phyloP scores from a whole-genome alignment of 2,888 invertebrate species.

The Achlya flavicornis region DNA sequence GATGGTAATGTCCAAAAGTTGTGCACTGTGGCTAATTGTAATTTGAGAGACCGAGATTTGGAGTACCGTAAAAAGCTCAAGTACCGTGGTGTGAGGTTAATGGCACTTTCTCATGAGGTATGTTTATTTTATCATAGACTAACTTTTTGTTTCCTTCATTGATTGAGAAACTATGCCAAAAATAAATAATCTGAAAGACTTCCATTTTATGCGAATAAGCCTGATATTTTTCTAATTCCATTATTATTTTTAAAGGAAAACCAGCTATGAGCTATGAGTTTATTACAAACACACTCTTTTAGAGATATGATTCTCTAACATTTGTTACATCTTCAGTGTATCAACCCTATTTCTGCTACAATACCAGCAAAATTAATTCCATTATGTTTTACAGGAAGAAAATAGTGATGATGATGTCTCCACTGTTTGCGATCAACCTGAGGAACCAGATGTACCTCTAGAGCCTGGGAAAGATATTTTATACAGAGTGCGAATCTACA shows the following conservation, averaged over 20 bases:
- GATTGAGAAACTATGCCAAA: no score
- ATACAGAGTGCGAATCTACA: conserved; percentile 62
- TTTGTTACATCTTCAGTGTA: no score
- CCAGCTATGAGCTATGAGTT: no score
- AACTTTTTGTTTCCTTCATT: neutral
- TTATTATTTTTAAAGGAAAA: no score
- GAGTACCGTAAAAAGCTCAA: conserved; percentile 55
- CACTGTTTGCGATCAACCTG: conserved; percentile 18
- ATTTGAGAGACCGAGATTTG: conserved; percentile 45
- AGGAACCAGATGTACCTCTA: conserved; percentile 31
- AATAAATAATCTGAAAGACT: no score
- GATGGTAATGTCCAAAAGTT: conserved; percentile 37
- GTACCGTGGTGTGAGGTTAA: conserved; percentile 57
- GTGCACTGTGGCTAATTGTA: conserved; percentile 48
- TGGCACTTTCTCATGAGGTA: conserved; percentile 19
- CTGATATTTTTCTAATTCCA: no score
- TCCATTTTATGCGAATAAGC: no score
- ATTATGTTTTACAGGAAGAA: neutral
- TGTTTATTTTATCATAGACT: neutral
- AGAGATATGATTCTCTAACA: no score
- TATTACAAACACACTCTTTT: no score
- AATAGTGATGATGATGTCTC: conserved; percentile 18
- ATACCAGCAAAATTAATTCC: no score
- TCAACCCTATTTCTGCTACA: no score
- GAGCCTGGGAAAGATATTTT: conserved; percentile 67